Percentiles rank a stretch among this genome's conserved stretches.
Evolutionary conservation across 92 coral and sea anemone species (phyloP).

Genomic region (Siderastrea siderea): DNA sequence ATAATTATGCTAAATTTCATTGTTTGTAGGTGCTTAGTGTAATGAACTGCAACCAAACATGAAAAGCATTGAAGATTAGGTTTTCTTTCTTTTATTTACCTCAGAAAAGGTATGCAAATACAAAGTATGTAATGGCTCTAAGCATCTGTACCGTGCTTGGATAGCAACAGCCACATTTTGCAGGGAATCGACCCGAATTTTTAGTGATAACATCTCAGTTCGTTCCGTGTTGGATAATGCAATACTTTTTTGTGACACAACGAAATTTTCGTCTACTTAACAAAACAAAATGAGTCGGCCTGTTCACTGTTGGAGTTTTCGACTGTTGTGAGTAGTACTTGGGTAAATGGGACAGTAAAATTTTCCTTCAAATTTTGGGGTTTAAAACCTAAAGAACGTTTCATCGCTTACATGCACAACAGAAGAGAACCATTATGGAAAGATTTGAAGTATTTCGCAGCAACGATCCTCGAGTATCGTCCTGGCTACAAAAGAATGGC

Average conservation of each 20-base stretch:
- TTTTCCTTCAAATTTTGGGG: background rate
- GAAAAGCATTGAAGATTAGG: constrained; percentile 19
- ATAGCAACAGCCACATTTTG: background rate
- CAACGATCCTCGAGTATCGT: constrained; percentile 3
- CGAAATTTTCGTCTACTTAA: background rate
- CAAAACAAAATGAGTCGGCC: background rate
- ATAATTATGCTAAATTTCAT: constrained; percentile 34
- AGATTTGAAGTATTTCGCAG: constrained; percentile 21
- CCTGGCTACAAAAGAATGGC: constrained; percentile 13
- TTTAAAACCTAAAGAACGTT: background rate
- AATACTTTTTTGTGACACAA: background rate
- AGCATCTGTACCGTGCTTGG: background rate
- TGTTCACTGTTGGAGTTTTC: background rate
- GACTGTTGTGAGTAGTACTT: background rate
- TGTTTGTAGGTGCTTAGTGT: constrained; percentile 36
- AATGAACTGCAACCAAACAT: constrained; percentile 47
- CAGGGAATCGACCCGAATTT: background rate
- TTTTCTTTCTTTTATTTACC: constrained; percentile 11
- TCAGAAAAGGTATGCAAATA: constrained; percentile 18
- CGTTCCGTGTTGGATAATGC: background rate
- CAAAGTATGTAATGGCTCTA: background rate
- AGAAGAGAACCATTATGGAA: background rate
- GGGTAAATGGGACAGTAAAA: no score
- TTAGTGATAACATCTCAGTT: background rate
- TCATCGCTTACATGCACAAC: no score